Evolutionary conservation across 2,797 vertebrate species (phyloP).

Genomic region (Centroberyx gerrardi): DNA sequence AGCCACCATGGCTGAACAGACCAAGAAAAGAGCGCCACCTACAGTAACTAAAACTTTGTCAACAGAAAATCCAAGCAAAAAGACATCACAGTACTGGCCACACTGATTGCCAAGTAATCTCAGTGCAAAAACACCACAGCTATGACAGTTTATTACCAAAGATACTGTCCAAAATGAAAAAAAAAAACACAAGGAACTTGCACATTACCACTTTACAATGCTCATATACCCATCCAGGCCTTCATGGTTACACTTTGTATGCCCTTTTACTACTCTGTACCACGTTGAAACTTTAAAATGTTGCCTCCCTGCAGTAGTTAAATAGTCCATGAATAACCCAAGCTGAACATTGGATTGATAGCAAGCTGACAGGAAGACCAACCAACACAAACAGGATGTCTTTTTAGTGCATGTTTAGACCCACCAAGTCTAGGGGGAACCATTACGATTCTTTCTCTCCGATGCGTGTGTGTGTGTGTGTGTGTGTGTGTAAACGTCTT

Average conservation of each 20-base stretch:
- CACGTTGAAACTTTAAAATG: constrained; percentile 13
- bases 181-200: constrained; percentile 1
- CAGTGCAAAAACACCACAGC: neutral
- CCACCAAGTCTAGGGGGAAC: constrained; percentile 61
- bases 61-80: neutral
- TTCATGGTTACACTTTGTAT: neutral
- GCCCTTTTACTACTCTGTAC: constrained; percentile 4
- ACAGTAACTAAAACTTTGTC: too few species aligned
- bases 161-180: constrained; percentile 5
- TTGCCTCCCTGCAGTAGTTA: constrained; percentile 23
- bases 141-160: neutral
- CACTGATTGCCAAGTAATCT: neutral
- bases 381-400: constrained; percentile 79
- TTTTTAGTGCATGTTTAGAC: constrained; percentile 69
- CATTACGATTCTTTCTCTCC: constrained; percentile 31
- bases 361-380: constrained; percentile 65
- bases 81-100: neutral
- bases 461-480: constrained; percentile 16
- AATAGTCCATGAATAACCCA: constrained; percentile 29
- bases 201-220: constrained; percentile 21
- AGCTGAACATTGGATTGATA: constrained; percentile 45
- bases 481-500: constrained; percentile 33
- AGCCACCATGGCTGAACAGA: too few species aligned
- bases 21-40: too few species aligned
- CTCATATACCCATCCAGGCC: constrained; percentile 2